phyloP scores from a whole-genome alignment of 2,113 vertebrate species.

The Hoplias malabaricus region DNA sequence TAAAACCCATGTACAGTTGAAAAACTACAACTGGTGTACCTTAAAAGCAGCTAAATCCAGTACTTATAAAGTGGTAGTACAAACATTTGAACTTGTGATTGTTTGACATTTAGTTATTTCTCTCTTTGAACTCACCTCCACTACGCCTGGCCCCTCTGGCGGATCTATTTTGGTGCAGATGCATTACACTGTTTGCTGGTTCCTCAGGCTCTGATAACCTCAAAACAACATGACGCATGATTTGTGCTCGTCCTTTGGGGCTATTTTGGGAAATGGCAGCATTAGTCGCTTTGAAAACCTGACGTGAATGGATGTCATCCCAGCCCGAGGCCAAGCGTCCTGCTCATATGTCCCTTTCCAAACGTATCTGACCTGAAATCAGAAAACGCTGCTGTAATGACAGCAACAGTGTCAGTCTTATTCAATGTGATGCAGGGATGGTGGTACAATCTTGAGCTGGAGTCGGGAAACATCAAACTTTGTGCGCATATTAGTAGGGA shows the following conservation, averaged over 20 bases:
- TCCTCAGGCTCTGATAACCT: constrained; percentile 5
- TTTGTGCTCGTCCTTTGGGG: not conserved
- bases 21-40: too few species aligned
- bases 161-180: not conserved
- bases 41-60: too few species aligned
- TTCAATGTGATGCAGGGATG: not conserved
- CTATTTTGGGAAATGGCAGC: not conserved
- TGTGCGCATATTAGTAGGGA: too few species aligned
- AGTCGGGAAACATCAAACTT: too few species aligned
- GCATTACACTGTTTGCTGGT: not conserved
- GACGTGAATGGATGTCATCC: not conserved
- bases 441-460: too few species aligned
- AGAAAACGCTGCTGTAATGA: not conserved
- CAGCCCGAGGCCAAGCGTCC: not conserved
- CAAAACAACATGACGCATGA: constrained; percentile 9
- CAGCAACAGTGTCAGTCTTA: too few species aligned
- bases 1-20: too few species aligned
- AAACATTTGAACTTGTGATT: too few species aligned
- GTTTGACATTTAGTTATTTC: not conserved
- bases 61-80: too few species aligned
- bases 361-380: not conserved
- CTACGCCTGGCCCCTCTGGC: not conserved
- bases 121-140: constrained; percentile 2
- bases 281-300: not conserved
- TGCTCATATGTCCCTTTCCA: not conserved